phyloP scores from a whole-genome alignment of 2,888 invertebrate species.

The Brachypalpus laphriformis region DNA sequence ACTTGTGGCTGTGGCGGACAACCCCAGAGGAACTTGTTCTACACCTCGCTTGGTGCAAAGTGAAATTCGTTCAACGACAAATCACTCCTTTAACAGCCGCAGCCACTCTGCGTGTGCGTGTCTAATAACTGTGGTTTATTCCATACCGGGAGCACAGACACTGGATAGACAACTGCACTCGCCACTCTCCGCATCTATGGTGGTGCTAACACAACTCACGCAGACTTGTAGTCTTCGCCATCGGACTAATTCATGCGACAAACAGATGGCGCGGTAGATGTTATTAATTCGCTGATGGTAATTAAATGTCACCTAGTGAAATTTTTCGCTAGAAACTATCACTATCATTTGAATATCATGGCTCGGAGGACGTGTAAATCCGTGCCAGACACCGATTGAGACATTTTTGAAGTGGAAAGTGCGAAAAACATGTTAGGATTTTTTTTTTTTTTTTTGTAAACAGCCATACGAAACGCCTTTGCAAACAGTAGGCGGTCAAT shows the following conservation, averaged over 20 bases:
- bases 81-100: slow-evolving; percentile 17
- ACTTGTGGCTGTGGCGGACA: slow-evolving; percentile 37
- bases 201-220: slow-evolving; percentile 4
- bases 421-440: slow-evolving; percentile 11
- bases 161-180: neutral
- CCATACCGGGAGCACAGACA: slow-evolving; percentile 24
- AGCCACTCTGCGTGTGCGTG: slow-evolving; percentile 47
- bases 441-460: no score
- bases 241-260: slow-evolving; percentile 46
- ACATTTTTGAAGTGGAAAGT: slow-evolving; percentile 27
- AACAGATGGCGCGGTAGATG: slow-evolving; percentile 28
- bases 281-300: slow-evolving; percentile 51
- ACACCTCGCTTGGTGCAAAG: slow-evolving; percentile 28
- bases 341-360: slow-evolving; percentile 28
- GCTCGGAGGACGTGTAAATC: slow-evolving; percentile 17
- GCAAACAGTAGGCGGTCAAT: slow-evolving; percentile 25
- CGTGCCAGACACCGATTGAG: slow-evolving; percentile 52
- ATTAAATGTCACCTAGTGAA: slow-evolving; percentile 69
- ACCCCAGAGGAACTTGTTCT: slow-evolving; percentile 49
- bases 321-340: slow-evolving; percentile 41
- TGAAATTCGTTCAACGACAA: slow-evolving; percentile 53
- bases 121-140: slow-evolving; percentile 44
- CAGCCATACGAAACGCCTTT: slow-evolving; percentile 30
- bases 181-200: neutral
- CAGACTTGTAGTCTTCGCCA: slow-evolving; percentile 58